Base-by-base conservation (phyloP, 2,113 vertebrate genomes). In the Parus major region DNA sequence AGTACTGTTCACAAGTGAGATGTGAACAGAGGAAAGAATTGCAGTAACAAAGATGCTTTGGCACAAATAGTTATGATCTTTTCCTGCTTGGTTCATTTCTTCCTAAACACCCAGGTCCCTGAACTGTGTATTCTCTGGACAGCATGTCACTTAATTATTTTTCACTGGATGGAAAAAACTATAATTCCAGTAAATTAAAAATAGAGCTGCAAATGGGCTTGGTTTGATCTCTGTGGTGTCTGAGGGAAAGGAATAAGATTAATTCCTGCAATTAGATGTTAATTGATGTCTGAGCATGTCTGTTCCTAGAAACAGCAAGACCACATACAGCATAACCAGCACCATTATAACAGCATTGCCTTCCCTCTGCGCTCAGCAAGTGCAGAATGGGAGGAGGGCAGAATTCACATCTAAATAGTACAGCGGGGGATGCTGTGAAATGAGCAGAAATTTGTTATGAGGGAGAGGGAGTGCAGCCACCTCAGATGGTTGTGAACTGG, bases 231-330 rank as follows among this genome's bases (percentile, higher is more conserved):
- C 89, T 86, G 87, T 95, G 79, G 95, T 41, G 13, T 94, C 92
- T 94, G 82, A 84, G 88, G 80, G 83, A 94, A 84, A 95, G 91
- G 95, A 97, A 94, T 77, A 95, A 96, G 96, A 97, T 95, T 97
- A 97, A 96, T 97, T 97, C 91, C 90, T 0, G 35, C 97, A 97
- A 97, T 97, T 97, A 96, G 87, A 93, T 93, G 93, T 95, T 98
- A 97, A 96, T 96, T 97, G 97, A 97, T 96, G 93, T 96, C 96
- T 97, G 90, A 96, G 93, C 66, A 46, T 92, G 92, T 96, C 94
- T 97, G 79, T 97, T 97, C 96, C 91, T 94, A 95, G 97, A 96
- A 94, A 86, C 93, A 95, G 95, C 87, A 88, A 91, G 93, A 93
- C 70, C 63, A 77, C 79, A 28, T 88, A 89, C 29, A 85, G 91